Conservation (phyloP, 2,888 invertebrate genomes). For the Idaea aversata region DNA sequence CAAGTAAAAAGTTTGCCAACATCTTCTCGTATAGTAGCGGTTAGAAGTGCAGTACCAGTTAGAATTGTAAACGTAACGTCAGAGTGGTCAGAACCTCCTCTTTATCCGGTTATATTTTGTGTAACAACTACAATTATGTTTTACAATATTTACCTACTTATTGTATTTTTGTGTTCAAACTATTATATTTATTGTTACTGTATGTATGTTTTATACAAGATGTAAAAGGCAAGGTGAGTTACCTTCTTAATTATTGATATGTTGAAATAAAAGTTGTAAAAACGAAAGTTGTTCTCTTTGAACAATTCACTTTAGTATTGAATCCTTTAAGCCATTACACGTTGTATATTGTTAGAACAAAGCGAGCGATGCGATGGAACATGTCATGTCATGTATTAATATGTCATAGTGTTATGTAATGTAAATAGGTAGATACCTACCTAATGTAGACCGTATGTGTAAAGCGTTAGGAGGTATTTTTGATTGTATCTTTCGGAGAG, state of each 20-base stretch:
- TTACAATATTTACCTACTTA: background rate
- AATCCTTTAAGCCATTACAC: background rate
- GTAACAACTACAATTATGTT: background rate
- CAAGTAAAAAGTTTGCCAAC: too few species aligned
- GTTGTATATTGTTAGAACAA: background rate
- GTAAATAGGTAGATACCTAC: conserved; percentile 16
- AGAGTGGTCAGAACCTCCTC: too few species aligned
- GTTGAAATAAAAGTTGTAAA: too few species aligned
- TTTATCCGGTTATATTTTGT: background rate
- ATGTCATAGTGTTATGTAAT: conserved; percentile 22
- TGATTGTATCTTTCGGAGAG: conserved; percentile 35
- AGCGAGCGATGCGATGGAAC: background rate
- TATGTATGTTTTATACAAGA: too few species aligned
- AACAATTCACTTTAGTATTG: background rate
- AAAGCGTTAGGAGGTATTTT: conserved; percentile 18
- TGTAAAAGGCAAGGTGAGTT: too few species aligned
- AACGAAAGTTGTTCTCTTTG: background rate
- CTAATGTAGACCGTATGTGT: background rate
- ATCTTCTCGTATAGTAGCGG: too few species aligned
- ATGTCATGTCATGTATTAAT: background rate
- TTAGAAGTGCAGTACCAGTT: too few species aligned
- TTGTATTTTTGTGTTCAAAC: background rate
- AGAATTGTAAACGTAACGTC: too few species aligned
- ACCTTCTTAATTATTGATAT: too few species aligned
- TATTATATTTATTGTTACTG: background rate